Percentiles rank a stretch among this genome's conserved stretches.
These are phyloP conservation scores for Spheniscus humboldti DNA, from an alignment of 2,797 vertebrate species.

Conservation along the genomic window DNA sequence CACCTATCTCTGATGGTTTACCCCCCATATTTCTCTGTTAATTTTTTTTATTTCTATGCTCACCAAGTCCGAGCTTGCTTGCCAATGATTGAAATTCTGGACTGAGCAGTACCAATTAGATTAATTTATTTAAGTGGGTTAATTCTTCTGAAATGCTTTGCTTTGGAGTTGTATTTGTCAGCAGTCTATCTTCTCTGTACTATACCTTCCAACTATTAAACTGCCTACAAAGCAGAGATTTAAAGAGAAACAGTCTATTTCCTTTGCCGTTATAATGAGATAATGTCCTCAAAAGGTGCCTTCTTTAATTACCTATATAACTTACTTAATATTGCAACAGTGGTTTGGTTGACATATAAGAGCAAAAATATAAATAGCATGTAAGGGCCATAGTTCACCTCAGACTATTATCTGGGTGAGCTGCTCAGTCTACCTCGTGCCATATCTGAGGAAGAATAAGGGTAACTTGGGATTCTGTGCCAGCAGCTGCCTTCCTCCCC, in stretches of 20 bases:
- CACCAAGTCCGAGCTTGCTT: background rate
- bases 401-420: background rate
- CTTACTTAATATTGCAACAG: background rate
- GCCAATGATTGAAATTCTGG: background rate
- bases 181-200: background rate
- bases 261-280: background rate
- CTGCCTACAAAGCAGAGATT: background rate
- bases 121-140: conserved; percentile 21
- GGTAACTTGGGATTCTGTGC: background rate
- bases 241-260: background rate
- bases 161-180: background rate
- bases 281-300: background rate
- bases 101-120: background rate
- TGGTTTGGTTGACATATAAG: background rate
- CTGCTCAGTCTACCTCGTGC: background rate
- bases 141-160: background rate
- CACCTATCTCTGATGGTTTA: background rate
- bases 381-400: background rate
- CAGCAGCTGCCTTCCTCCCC: background rate
- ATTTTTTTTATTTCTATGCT: background rate
- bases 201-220: background rate
- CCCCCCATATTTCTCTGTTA: background rate
- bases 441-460: background rate
- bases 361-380: background rate
- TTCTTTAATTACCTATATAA: background rate